phyloP scores from a whole-genome alignment of 2,888 invertebrate genomes.

The Eupithecia centaureata region DNA sequence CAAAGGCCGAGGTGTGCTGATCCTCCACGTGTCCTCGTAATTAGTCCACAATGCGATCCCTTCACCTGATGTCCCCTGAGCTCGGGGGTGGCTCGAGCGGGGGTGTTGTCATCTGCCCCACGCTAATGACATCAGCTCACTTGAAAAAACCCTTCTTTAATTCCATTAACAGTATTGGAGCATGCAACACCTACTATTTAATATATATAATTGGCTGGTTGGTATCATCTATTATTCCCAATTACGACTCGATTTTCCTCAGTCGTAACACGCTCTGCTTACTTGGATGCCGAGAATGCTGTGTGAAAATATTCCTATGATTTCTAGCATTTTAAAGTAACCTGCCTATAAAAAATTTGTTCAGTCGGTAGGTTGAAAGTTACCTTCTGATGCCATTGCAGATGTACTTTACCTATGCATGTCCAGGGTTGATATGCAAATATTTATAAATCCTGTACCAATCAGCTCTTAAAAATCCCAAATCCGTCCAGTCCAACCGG shows the following conservation, averaged over 20 bases:
- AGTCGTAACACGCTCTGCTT: no score
- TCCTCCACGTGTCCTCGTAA: conserved; percentile 26
- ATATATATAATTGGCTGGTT: no score
- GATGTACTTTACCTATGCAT: background rate
- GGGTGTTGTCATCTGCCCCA: conserved; percentile 1
- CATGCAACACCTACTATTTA: background rate
- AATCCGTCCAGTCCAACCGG: background rate
- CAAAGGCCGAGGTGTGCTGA: conserved; percentile 29
- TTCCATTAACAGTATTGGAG: background rate
- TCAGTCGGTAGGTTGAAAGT: background rate
- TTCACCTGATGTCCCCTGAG: conserved; percentile 28
- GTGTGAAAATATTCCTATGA: no score
- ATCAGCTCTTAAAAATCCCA: no score
- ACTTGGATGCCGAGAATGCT: no score
- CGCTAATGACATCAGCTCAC: background rate
- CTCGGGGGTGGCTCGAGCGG: background rate
- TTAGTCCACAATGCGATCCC: conserved; percentile 23
- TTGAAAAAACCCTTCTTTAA: background rate
- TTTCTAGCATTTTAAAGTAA: no score
- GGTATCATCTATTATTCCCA: background rate
- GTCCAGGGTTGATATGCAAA: background rate
- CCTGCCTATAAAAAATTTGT: no score
- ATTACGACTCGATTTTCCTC: background rate
- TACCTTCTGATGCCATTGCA: background rate
- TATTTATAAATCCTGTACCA: background rate